Evolutionary conservation across 2,888 invertebrate species (phyloP).

Genomic region (Dysmachus trigonus): DNA sequence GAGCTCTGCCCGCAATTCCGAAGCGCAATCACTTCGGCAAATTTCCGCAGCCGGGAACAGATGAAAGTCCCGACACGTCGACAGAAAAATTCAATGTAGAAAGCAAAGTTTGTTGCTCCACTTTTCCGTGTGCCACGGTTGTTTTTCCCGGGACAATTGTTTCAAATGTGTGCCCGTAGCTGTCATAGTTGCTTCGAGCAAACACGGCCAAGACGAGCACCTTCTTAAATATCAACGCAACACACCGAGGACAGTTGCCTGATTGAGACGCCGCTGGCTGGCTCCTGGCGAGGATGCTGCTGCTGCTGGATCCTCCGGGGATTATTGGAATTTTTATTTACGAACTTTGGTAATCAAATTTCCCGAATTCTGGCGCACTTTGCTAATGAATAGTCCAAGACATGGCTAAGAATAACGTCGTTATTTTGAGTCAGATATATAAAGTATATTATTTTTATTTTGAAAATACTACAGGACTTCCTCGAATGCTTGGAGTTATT

Average conservation of each 20-base stretch:
- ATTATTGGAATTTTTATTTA: slow-evolving; percentile 35
- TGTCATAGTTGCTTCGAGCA: background rate
- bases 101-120: slow-evolving; percentile 32
- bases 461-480: background rate
- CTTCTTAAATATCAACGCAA: background rate
- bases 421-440: background rate
- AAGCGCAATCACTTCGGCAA: slow-evolving; percentile 26
- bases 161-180: background rate
- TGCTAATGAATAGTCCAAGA: slow-evolving; percentile 14
- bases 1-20: background rate
- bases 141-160: slow-evolving; percentile 27
- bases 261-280: background rate
- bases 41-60: slow-evolving; percentile 23
- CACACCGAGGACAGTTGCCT: slow-evolving; percentile 5
- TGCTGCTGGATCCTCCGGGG: background rate
- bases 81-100: slow-evolving; percentile 4
- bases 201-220: background rate
- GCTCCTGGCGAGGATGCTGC: background rate
- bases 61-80: slow-evolving; percentile 23
- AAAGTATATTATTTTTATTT: background rate
- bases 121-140: slow-evolving; percentile 7
- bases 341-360: slow-evolving; percentile 27
- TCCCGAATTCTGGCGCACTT: background rate
- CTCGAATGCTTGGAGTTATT: background rate
- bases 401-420: background rate